phyloP scores from a whole-genome alignment of 2,113 vertebrate species.

The Salminus brasiliensis region DNA sequence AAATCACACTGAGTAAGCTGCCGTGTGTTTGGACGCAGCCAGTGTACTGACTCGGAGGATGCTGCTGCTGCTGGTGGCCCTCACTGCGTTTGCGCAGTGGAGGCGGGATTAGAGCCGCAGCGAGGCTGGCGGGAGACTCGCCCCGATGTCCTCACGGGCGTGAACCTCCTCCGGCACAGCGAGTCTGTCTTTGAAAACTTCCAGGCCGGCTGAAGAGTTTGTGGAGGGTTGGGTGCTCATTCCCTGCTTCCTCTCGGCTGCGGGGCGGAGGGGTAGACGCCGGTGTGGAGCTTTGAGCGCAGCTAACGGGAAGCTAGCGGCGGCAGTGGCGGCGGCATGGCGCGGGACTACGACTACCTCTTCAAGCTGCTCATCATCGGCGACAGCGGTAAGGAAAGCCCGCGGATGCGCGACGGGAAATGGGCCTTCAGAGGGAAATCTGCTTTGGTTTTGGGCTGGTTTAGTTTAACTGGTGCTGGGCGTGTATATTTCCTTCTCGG shows the following conservation, averaged over 20 bases:
- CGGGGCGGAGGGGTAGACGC: conserved; percentile 20
- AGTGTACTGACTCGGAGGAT: no score
- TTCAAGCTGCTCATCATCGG: conserved; percentile 86
- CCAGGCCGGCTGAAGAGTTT: conserved; percentile 11
- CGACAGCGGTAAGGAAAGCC: conserved; percentile 80
- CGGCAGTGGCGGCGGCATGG: conserved; percentile 68
- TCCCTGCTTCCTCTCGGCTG: conserved; percentile 34
- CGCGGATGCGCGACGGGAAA: conserved; percentile 48
- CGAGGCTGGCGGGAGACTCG: not conserved
- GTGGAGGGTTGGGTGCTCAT: not conserved
- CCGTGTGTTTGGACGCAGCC: not conserved
- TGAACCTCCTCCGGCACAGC: conserved; percentile 8
- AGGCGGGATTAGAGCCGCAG: conserved; percentile 30
- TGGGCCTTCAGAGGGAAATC: conserved; percentile 34
- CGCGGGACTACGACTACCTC: conserved; percentile 85
- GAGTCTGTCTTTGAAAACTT: not conserved
- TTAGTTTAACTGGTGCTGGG: no score
- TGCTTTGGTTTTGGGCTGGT: not conserved
- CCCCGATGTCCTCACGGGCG: conserved; percentile 10
- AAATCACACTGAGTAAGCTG: not conserved
- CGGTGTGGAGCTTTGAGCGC: conserved; percentile 3
- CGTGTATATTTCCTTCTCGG: no score
- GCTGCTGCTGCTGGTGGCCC: not conserved
- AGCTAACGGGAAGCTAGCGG: conserved; percentile 37
- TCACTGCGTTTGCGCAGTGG: conserved; percentile 36